Evolutionary conservation across 2,888 invertebrate genomes (phyloP).

Genomic region (Chorisops tibialis): DNA sequence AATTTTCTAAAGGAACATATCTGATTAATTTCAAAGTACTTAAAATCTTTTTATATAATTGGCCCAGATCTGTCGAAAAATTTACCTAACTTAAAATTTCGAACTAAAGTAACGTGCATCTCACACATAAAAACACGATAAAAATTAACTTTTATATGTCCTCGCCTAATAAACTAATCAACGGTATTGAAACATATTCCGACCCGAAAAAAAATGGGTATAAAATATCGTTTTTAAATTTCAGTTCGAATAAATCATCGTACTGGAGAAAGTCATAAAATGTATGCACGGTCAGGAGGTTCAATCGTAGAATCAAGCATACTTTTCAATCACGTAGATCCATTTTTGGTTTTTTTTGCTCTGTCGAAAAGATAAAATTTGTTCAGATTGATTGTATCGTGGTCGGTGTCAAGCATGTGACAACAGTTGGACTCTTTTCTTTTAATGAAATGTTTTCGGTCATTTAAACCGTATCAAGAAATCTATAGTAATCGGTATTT

Average conservation of each 20-base stretch:
- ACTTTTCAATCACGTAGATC: conserved; percentile 9
- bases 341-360: no score
- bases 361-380: no score
- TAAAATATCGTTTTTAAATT: no score
- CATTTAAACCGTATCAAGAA: no score
- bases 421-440: no score
- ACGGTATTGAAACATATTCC: background rate
- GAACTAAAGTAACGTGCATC: background rate
- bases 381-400: no score
- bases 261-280: background rate
- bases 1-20: no score
- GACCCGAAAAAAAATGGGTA: no score
- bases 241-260: background rate
- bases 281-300: conserved; percentile 5
- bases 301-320: background rate
- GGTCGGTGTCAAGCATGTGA: no score
- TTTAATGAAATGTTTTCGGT: no score
- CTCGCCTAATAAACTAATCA: background rate
- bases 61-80: background rate
- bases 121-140: background rate
- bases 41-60: background rate
- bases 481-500: no score
- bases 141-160: background rate
- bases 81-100: background rate
- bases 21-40: no score